These are phyloP conservation scores for Ostrea denselamellosa DNA, from an alignment of 1,140 invertebrate genomes.

Conservation along the genomic window DNA sequence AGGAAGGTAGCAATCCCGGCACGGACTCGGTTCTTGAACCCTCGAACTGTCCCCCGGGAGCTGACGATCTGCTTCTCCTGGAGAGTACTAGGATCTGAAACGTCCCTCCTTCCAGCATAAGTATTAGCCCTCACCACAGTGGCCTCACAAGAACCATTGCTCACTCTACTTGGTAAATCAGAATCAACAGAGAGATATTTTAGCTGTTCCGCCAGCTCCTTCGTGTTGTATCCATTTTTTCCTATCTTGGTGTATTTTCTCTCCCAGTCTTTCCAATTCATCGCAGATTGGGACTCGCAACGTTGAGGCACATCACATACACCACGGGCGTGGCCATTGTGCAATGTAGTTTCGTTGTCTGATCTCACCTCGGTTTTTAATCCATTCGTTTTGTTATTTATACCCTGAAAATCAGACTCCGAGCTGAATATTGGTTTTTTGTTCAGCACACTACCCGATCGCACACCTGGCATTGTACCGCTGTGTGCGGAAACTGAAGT, in stretches of 20 bases:
- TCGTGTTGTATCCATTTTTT: conserved; percentile 46
- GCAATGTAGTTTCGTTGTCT: not conserved
- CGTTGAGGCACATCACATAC: not conserved
- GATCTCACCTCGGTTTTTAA: conserved; percentile 18
- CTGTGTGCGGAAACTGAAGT: not conserved
- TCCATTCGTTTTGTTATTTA: conserved; percentile 21
- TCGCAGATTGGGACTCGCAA: conserved; percentile 20
- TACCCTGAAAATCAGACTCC: not conserved
- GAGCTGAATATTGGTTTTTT: conserved; percentile 31
- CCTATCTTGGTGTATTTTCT: conserved; percentile 54
- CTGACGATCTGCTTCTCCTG: conserved; percentile 80
- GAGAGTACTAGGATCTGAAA: conserved; percentile 60
- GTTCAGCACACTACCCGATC: not conserved
- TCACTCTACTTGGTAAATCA: not conserved
- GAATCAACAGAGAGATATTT: conserved; percentile 48
- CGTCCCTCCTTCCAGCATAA: conserved; percentile 71
- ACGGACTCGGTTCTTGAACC: conserved; percentile 94
- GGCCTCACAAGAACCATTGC: not conserved
- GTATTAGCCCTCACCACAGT: conserved; percentile 47
- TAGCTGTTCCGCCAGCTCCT: conserved; percentile 47
- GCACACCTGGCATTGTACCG: not conserved
- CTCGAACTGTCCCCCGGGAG: conserved; percentile 91
- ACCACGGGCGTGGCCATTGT: conserved; percentile 9
- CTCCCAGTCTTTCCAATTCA: conserved; percentile 50
- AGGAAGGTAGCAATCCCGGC: conserved; percentile 96